phyloP scores from a whole-genome alignment of 1,140 invertebrate genomes.

The Macrocentrus cingulum region DNA sequence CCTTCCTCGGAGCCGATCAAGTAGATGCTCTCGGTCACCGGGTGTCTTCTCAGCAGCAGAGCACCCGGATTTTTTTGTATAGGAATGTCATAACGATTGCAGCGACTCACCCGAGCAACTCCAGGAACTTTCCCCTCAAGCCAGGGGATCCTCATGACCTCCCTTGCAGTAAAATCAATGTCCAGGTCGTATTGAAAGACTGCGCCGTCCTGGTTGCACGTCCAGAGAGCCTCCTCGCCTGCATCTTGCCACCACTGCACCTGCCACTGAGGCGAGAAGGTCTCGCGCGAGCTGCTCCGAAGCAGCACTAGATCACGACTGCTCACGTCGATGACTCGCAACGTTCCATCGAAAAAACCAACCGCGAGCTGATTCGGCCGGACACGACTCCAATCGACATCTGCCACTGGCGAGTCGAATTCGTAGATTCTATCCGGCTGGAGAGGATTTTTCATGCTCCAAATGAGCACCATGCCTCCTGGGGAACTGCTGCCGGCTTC shows the following conservation, averaged over 20 bases:
- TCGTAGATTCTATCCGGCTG: constrained; percentile 74
- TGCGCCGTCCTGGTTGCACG: constrained; percentile 46
- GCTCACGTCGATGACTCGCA: constrained; percentile 73
- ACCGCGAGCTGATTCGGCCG: constrained; percentile 74
- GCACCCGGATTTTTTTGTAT: constrained; percentile 64
- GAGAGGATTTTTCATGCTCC: constrained; percentile 84
- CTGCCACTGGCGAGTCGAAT: constrained; percentile 71
- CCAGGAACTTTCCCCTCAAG: constrained; percentile 64
- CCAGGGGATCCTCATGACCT: constrained; percentile 65
- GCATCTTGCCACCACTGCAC: constrained; percentile 51
- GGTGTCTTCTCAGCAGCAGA: constrained; percentile 68
- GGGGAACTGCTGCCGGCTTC: constrained; percentile 49
- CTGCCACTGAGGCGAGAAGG: constrained; percentile 69
- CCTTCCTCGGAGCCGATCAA: constrained; percentile 83
- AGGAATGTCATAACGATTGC: constrained; percentile 57
- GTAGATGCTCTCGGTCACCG: constrained; percentile 67
- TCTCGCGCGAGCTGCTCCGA: constrained; percentile 55
- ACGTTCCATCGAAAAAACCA: constrained; percentile 77
- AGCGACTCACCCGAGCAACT: constrained; percentile 45
- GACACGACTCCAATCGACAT: constrained; percentile 70
- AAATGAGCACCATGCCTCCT: constrained; percentile 66
- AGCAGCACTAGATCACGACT: constrained; percentile 58
- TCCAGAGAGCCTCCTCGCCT: constrained; percentile 43
- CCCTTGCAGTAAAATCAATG: constrained; percentile 61
- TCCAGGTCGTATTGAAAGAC: constrained; percentile 37